Conservation (phyloP, 2,113 vertebrate genomes). For the Antechinus stuartii region DNA sequence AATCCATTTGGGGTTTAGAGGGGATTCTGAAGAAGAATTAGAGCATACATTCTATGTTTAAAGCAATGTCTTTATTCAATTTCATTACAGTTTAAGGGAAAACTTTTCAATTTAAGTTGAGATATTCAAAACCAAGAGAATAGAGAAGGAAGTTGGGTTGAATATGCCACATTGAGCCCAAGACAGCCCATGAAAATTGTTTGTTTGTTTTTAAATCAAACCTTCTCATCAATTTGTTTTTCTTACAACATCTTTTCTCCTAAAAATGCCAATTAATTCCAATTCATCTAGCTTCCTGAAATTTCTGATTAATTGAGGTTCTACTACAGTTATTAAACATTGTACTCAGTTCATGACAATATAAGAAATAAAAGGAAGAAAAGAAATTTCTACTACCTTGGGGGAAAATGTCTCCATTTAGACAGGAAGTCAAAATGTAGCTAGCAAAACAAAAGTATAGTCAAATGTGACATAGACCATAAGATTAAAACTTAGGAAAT, state of each 20-base stretch:
- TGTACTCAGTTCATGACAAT: neutral
- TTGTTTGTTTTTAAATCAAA: neutral
- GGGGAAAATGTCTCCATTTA: neutral
- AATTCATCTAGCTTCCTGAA: neutral
- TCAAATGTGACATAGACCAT: neutral
- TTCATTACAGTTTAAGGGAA: neutral
- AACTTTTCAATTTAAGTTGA: neutral
- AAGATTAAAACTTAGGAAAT: conserved; percentile 7
- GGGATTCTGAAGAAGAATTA: neutral
- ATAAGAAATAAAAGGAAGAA: neutral
- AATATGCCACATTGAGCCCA: neutral
- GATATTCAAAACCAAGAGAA: neutral
- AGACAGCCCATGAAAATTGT: neutral
- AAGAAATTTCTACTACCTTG: neutral
- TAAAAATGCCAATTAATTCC: neutral
- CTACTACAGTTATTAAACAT: neutral
- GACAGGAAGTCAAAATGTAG: neutral
- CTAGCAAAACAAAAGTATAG: neutral
- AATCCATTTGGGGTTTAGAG: neutral
- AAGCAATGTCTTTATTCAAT: neutral
- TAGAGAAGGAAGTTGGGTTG: neutral
- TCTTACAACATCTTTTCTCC: neutral
- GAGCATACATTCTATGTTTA: neutral
- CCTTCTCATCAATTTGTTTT: neutral
- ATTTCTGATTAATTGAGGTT: neutral